Conservation (phyloP, 2,113 vertebrate genomes). For the Oncorhynchus mykiss region DNA sequence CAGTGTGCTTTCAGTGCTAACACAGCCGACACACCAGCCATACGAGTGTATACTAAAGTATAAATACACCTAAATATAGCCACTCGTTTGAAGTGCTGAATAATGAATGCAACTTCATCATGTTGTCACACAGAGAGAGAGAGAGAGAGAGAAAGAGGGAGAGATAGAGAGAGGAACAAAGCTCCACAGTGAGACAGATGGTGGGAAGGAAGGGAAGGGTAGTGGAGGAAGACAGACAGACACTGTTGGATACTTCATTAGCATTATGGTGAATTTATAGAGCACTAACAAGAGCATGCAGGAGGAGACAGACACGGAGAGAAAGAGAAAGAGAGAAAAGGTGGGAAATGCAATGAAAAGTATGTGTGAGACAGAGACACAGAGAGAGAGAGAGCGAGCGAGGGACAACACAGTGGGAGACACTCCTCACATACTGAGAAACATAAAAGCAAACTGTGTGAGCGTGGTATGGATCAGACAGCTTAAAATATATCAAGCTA, state of each 20-base stretch:
- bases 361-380: slow-evolving; percentile 5
- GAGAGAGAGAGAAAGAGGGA: not conserved
- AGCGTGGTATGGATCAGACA: slow-evolving; percentile 6
- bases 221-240: slow-evolving; percentile 57
- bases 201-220: slow-evolving; percentile 26
- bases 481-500: not conserved
- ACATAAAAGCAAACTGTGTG: slow-evolving; percentile 47
- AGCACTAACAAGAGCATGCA: slow-evolving; percentile 51
- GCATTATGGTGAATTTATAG: slow-evolving; percentile 62
- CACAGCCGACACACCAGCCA: slow-evolving; percentile 3
- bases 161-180: slow-evolving; percentile 23
- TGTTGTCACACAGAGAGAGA: slow-evolving; percentile 22
- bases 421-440: slow-evolving; percentile 51
- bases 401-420: slow-evolving; percentile 46
- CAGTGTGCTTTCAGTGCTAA: not conserved
- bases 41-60: slow-evolving; percentile 8
- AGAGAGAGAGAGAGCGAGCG: slow-evolving; percentile 9
- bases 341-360: not conserved
- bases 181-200: slow-evolving; percentile 55
- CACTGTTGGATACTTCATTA: slow-evolving; percentile 63
- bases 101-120: slow-evolving; percentile 39
- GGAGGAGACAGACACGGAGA: slow-evolving; percentile 24
- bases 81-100: slow-evolving; percentile 50
- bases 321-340: slow-evolving; percentile 6
- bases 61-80: slow-evolving; percentile 44